A percentile compares a stretch with the other conserved stretches of the same genome.
Evolutionary conservation across 1,140 invertebrate species (phyloP).

Genomic region (Caenorhabditis inopinata): DNA sequence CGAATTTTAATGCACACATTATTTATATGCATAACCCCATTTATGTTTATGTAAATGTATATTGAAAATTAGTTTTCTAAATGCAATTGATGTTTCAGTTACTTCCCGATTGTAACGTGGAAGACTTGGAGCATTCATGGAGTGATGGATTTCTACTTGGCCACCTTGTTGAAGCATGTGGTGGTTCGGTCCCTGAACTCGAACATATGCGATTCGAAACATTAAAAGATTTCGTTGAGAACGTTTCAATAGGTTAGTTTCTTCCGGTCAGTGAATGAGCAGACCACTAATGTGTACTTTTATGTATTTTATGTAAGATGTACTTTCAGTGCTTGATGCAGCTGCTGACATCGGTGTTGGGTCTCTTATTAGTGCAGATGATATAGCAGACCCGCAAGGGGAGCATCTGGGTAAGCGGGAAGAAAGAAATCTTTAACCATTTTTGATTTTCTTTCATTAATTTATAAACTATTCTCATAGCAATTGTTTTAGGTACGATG

Average conservation of each 20-base stretch:
- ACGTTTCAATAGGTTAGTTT: conserved; percentile 51
- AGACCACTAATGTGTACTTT: no score
- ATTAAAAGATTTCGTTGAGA: conserved; percentile 47
- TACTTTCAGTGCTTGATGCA: conserved; percentile 66
- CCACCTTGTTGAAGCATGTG: conserved; percentile 81
- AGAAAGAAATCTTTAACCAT: no score
- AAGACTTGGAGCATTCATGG: conserved; percentile 73
- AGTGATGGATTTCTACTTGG: conserved; percentile 86
- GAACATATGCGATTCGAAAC: conserved; percentile 55
- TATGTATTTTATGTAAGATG: no score
- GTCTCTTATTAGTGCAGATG: conserved; percentile 73
- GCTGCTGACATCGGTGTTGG: conserved; percentile 60
- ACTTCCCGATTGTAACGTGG: conserved; percentile 49
- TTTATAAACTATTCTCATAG: conserved; percentile 73
- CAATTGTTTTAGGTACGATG: conserved; percentile 46
- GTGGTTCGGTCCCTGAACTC: conserved; percentile 69
- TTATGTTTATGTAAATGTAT: no score
- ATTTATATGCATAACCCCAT: no score
- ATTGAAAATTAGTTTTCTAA: no score
- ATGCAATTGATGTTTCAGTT: conserved; percentile 65
- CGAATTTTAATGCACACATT: no score
- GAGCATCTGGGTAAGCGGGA: conserved; percentile 89
- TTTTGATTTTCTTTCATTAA: no score
- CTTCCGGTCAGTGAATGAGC: not conserved
- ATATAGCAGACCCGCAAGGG: conserved; percentile 88